These are phyloP conservation scores for Sarcophaga caerulescens DNA, from an alignment of 2,888 invertebrate genomes.

Conservation along the genomic window DNA sequence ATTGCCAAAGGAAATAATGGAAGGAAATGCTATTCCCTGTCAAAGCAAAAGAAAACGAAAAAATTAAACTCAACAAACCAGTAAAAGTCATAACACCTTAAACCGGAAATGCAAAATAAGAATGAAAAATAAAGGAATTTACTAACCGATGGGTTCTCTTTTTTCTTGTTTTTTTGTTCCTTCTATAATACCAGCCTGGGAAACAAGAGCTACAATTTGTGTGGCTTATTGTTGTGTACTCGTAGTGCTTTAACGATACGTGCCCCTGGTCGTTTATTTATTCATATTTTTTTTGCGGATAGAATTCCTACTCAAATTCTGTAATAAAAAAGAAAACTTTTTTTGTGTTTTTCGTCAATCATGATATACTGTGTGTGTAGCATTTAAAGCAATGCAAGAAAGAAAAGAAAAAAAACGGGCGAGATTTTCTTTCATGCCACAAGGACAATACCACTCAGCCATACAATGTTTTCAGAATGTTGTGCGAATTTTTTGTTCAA, in stretches of 20 bases:
- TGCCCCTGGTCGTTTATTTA: slow-evolving; percentile 3
- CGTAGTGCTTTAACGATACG: not conserved
- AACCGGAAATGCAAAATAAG: slow-evolving; percentile 36
- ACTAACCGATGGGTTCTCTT: not conserved
- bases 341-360: not conserved
- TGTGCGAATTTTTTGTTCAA: not conserved
- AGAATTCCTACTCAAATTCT: slow-evolving; percentile 4
- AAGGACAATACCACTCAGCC: not conserved
- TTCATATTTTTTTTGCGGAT: not conserved
- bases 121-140: not conserved
- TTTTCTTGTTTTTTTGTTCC: not conserved
- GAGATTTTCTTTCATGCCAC: slow-evolving; percentile 15
- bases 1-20: not conserved
- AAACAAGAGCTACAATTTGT: not conserved
- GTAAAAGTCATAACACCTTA: slow-evolving; percentile 21
- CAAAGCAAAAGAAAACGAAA: not conserved
- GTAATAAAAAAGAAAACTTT: slow-evolving; percentile 11
- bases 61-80: slow-evolving; percentile 10
- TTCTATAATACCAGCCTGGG: not conserved
- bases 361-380: too few species aligned
- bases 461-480: not conserved
- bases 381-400: not conserved
- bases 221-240: not conserved
- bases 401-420: not conserved
- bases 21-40: not conserved